These are phyloP conservation scores for Galagoides demidoff DNA, from an alignment of 2,797 vertebrate genomes.

Conservation along the genomic window DNA sequence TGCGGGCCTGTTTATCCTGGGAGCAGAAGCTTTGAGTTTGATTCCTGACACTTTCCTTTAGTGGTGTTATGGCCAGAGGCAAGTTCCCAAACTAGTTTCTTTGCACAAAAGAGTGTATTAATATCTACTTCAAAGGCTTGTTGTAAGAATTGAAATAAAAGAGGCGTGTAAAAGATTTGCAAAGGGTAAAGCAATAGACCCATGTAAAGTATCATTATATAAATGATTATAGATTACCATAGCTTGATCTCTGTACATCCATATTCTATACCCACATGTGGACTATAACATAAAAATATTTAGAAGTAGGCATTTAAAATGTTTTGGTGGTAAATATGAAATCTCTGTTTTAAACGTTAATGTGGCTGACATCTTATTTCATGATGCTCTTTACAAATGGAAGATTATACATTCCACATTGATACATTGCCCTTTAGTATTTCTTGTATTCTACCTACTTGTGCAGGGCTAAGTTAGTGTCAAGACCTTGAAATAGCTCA, in stretches of 20 bases:
- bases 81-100: constrained; percentile 19
- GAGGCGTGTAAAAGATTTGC: background rate
- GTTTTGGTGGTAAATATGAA: background rate
- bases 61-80: background rate
- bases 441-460: background rate
- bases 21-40: background rate
- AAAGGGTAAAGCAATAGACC: background rate
- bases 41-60: background rate
- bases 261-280: background rate
- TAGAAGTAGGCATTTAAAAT: constrained; percentile 16
- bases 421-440: background rate
- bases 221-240: background rate
- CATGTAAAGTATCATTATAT: background rate
- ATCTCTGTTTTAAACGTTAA: background rate
- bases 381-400: background rate
- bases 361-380: background rate
- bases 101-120: background rate
- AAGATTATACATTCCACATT: background rate
- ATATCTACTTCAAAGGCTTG: background rate
- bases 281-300: background rate
- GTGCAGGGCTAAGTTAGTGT: background rate
- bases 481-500: background rate
- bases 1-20: background rate
- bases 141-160: background rate
- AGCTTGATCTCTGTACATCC: background rate